These are phyloP conservation scores for Isoperla grammatica DNA, from an alignment of 2,888 invertebrate genomes.

Conservation along the genomic window DNA sequence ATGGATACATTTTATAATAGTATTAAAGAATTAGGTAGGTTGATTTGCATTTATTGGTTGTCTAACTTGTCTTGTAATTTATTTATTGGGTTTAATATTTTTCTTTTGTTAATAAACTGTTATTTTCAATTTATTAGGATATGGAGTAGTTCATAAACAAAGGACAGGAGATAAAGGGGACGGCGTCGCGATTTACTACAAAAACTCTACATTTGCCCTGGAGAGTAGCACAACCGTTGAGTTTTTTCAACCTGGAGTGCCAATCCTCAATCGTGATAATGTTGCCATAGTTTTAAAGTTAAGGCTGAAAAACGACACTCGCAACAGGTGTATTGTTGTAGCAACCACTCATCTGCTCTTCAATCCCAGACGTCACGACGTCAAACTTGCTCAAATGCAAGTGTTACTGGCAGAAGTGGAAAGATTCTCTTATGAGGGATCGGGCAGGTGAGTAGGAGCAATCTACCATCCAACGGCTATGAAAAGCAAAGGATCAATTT, in stretches of 20 bases:
- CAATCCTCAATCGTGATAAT: constrained; percentile 77
- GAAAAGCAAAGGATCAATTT: too few relatives aligned
- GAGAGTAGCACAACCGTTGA: constrained; percentile 64
- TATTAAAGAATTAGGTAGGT: constrained; percentile 43
- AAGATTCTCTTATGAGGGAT: constrained; percentile 56
- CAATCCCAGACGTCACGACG: constrained; percentile 84
- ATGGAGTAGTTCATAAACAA: constrained; percentile 71
- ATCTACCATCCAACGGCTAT: neutral
- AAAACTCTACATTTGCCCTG: constrained; percentile 58
- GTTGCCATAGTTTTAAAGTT: constrained; percentile 78
- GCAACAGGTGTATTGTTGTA: constrained; percentile 58
- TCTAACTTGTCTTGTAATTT: too few relatives aligned
- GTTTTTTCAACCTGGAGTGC: constrained; percentile 52
- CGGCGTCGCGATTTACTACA: constrained; percentile 88
- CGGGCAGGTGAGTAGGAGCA: constrained; percentile 4
- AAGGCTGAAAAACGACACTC: constrained; percentile 47
- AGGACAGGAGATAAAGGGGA: constrained; percentile 75
- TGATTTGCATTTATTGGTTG: neutral
- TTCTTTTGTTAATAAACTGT: too few relatives aligned
- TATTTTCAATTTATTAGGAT: constrained; percentile 48
- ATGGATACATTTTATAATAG: constrained; percentile 54
- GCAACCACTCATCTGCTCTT: constrained; percentile 93
- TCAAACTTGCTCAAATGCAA: constrained; percentile 83
- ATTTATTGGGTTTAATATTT: neutral
- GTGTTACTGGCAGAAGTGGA: constrained; percentile 81